Evolutionary conservation across 2,113 vertebrate genomes (phyloP).

Genomic region (Alligator mississippiensis): DNA sequence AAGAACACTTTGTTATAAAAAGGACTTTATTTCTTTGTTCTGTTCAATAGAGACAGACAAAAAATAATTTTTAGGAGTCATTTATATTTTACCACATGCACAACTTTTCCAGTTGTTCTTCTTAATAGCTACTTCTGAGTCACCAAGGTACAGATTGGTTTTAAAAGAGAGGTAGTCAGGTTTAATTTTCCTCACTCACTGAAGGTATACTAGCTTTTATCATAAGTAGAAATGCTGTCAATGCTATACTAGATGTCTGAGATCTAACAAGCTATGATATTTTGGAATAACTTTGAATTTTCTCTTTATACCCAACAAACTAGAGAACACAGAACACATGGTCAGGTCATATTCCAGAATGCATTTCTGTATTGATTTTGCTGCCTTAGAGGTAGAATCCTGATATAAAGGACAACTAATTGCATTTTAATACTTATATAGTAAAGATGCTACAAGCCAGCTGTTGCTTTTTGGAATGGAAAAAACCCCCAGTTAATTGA

Average conservation of each 20-base stretch:
- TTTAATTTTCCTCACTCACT: not conserved
- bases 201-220: not conserved
- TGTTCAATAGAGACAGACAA: not conserved
- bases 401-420: not conserved
- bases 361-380: not conserved
- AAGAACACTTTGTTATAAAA: not conserved
- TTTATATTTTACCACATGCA: not conserved
- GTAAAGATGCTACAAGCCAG: not conserved
- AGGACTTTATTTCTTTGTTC: not conserved
- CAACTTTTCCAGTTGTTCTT: not conserved
- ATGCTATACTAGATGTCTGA: not conserved
- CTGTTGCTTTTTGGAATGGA: not conserved
- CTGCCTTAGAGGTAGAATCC: not conserved
- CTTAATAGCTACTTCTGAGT: not conserved
- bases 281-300: not conserved
- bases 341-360: not conserved
- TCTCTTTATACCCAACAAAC: not conserved
- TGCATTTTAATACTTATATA: not conserved
- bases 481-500: not conserved
- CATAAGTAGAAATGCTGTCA: not conserved
- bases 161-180: not conserved
- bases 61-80: not conserved
- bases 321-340: not conserved
- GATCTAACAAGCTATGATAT: fast-evolving
- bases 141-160: not conserved